phyloP scores from a whole-genome alignment of 1,140 invertebrate species.

The Magallana gigas region DNA sequence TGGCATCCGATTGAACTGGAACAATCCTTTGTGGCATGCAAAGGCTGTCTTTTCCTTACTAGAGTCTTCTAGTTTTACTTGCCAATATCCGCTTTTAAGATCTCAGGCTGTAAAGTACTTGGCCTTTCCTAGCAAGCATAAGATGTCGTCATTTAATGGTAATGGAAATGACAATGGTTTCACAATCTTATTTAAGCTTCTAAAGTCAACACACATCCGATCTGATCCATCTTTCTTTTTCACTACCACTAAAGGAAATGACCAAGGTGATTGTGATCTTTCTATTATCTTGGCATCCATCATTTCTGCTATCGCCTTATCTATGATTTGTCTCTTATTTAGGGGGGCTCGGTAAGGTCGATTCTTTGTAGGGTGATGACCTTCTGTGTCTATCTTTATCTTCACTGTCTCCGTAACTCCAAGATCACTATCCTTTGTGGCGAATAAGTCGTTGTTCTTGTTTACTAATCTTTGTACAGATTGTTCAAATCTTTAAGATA shows the following conservation, averaged over 20 bases:
- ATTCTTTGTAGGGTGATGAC: conserved; percentile 52
- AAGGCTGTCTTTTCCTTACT: too few species aligned
- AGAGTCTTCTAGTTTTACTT: too few species aligned
- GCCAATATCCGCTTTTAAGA: too few species aligned
- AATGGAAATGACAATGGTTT: conserved; percentile 62
- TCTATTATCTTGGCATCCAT: too few species aligned
- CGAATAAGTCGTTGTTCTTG: conserved; percentile 24
- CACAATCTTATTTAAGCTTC: conserved; percentile 65
- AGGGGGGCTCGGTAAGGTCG: conserved; percentile 56
- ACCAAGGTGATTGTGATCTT: too few species aligned
- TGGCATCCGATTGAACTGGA: too few species aligned
- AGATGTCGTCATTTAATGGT: conserved; percentile 70
- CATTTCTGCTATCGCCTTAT: conserved; percentile 55
- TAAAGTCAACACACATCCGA: conserved; percentile 69
- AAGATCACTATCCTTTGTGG: conserved; percentile 31
- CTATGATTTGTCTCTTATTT: conserved; percentile 51
- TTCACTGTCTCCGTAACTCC: conserved; percentile 38
- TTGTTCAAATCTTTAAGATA: too few species aligned
- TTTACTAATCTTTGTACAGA: background rate
- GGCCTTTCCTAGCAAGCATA: too few species aligned
- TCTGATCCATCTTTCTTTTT: conserved; percentile 64
- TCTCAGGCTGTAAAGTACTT: too few species aligned
- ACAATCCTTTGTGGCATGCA: too few species aligned
- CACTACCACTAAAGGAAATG: conserved; percentile 54
- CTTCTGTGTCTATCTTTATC: conserved; percentile 56